Evolutionary conservation across 1,140 invertebrate species (phyloP).

Genomic region (Bombus haemorrhoidalis): DNA sequence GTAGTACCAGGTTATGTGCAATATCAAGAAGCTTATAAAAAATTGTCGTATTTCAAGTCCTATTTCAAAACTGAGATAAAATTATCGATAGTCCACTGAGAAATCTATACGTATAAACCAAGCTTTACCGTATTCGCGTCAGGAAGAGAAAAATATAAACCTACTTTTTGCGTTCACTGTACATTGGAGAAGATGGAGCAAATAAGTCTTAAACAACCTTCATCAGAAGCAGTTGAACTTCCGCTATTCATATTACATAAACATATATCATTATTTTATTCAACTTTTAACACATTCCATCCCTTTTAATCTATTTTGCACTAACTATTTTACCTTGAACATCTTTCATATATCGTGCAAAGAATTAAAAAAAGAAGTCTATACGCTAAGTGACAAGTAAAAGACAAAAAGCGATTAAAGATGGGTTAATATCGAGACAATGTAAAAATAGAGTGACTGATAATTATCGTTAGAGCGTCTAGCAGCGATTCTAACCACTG

Average conservation of each 20-base stretch:
- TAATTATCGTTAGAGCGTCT: conserved; percentile 27
- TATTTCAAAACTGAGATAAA: too few species aligned
- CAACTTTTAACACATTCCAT: neutral
- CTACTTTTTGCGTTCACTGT: neutral
- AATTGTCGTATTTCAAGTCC: too few species aligned
- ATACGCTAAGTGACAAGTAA: too few species aligned
- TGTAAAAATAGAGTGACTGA: neutral
- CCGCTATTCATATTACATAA: neutral
- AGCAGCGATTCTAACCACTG: conserved; percentile 11
- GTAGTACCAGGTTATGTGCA: too few species aligned
- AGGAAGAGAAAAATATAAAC: neutral
- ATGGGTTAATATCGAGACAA: neutral
- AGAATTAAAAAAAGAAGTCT: neutral
- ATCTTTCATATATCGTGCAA: too few species aligned
- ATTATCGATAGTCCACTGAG: too few species aligned
- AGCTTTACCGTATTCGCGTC: too few species aligned
- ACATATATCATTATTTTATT: neutral
- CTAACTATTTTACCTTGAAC: neutral
- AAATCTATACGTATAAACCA: too few species aligned
- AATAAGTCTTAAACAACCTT: neutral
- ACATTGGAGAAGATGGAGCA: neutral
- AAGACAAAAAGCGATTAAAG: neutral
- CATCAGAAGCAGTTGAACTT: neutral
- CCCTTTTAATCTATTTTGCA: too few species aligned
- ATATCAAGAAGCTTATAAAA: too few species aligned